Percentiles rank a stretch among this genome's conserved stretches.
Conservation (phyloP, 2,888 invertebrate species). For the Cryptus viduatorius region DNA sequence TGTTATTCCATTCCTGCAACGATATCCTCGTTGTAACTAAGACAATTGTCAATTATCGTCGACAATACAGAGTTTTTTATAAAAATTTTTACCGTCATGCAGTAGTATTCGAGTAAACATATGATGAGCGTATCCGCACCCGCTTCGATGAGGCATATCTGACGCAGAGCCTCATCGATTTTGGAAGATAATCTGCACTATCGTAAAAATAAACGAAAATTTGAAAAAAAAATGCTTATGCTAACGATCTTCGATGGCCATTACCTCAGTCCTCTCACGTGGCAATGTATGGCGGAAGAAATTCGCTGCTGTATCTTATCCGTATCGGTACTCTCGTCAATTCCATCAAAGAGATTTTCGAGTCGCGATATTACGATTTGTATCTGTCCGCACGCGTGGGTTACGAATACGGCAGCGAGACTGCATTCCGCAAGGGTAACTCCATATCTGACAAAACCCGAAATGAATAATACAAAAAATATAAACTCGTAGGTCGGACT, state of each 20-base stretch:
- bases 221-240: no score
- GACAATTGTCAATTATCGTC: background rate
- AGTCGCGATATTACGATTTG: conserved; percentile 68
- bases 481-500: conserved; percentile 71
- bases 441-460: conserved; percentile 61
- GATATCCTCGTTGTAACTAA: background rate
- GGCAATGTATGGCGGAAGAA: conserved; percentile 62
- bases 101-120: conserved; percentile 79
- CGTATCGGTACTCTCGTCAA: background rate
- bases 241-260: background rate
- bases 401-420: conserved; percentile 71
- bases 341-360: conserved; percentile 54
- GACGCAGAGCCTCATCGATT: conserved; percentile 76
- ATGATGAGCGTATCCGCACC: conserved; percentile 79
- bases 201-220: no score
- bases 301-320: conserved; percentile 57
- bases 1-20: conserved; percentile 71
- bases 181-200: conserved; percentile 73
- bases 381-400: conserved; percentile 72
- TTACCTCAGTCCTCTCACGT: conserved; percentile 73
- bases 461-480: conserved; percentile 65
- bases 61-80: background rate
- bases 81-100: conserved; percentile 62
- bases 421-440: conserved; percentile 69
- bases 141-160: conserved; percentile 79